Evolutionary conservation across 2,888 invertebrate genomes (phyloP).

Genomic region (Ernsta delagoae): DNA sequence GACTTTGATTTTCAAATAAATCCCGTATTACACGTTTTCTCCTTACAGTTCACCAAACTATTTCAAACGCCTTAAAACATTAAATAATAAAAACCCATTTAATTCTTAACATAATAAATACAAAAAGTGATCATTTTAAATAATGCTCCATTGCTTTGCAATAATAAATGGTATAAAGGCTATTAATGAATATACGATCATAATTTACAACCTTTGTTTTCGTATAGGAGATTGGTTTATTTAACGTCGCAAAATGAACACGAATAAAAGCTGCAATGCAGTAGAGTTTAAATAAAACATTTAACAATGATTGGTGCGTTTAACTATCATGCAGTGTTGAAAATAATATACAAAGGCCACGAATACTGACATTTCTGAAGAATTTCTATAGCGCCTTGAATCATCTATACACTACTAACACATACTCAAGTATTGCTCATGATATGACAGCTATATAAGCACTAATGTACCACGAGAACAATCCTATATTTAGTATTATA

Average conservation of each 20-base stretch:
- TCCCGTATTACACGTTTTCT: conserved; percentile 43
- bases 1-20: conserved; percentile 57
- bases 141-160: conserved; percentile 26
- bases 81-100: conserved; percentile 34
- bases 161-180: conserved; percentile 18
- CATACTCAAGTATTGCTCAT: conserved; percentile 45
- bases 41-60: conserved; percentile 18
- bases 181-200: conserved; percentile 26
- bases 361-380: conserved; percentile 43
- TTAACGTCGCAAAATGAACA: conserved; percentile 7
- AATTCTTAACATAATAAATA: conserved; percentile 36
- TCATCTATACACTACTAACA: conserved; percentile 52
- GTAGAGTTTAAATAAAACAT: background rate
- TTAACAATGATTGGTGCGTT: conserved; percentile 21
- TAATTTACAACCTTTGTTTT: conserved; percentile 41
- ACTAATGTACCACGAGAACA: conserved; percentile 41
- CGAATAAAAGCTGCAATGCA: conserved; percentile 2
- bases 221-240: conserved; percentile 36
- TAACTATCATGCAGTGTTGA: conserved; percentile 3
- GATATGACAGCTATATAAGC: conserved; percentile 47
- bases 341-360: conserved; percentile 49
- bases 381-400: conserved; percentile 11
- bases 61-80: conserved; percentile 28
- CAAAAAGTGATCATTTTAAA: conserved; percentile 25
- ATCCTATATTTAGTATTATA: too few relatives aligned